These are phyloP conservation scores for Halcyon badia DNA, from an alignment of 2,797 vertebrate genomes.

Conservation along the genomic window DNA sequence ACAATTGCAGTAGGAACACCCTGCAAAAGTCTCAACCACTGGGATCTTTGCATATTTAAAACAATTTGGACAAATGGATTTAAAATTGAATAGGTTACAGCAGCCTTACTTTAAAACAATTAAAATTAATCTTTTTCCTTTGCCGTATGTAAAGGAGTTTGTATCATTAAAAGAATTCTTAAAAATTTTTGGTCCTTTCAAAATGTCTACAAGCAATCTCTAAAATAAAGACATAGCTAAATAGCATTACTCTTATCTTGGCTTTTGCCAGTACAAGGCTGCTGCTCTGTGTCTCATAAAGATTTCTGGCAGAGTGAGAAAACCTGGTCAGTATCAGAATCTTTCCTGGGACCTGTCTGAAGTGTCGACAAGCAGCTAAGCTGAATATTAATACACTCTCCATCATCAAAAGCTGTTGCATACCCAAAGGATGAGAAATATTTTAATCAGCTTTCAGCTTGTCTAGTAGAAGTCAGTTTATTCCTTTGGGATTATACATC, in stretches of 20 bases:
- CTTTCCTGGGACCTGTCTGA: constrained; percentile 81
- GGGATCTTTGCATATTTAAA: neutral
- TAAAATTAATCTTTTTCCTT: constrained; percentile 19
- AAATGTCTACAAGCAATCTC: constrained; percentile 43
- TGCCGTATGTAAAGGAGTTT: constrained; percentile 15
- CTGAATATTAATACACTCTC: constrained; percentile 84
- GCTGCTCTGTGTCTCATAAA: constrained; percentile 71
- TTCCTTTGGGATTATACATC: constrained; percentile 75
- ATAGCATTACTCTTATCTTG: constrained; percentile 67
- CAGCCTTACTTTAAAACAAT: constrained; percentile 5
- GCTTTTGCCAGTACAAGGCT: constrained; percentile 46
- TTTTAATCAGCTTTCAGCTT: constrained; percentile 85
- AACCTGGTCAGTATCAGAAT: constrained; percentile 81
- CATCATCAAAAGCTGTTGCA: constrained; percentile 85
- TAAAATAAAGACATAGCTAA: constrained; percentile 59
- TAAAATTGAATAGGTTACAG: neutral
- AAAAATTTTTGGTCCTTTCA: constrained; percentile 26
- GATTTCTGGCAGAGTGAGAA: constrained; percentile 78
- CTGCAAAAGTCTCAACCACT: neutral
- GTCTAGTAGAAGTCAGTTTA: constrained; percentile 79
- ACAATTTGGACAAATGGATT: neutral
- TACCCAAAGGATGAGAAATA: constrained; percentile 85
- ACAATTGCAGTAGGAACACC: neutral
- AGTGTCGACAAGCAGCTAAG: constrained; percentile 80
- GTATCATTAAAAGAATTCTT: constrained; percentile 27